phyloP scores from a whole-genome alignment of 2,113 vertebrate genomes.

The Connochaetes taurinus region DNA sequence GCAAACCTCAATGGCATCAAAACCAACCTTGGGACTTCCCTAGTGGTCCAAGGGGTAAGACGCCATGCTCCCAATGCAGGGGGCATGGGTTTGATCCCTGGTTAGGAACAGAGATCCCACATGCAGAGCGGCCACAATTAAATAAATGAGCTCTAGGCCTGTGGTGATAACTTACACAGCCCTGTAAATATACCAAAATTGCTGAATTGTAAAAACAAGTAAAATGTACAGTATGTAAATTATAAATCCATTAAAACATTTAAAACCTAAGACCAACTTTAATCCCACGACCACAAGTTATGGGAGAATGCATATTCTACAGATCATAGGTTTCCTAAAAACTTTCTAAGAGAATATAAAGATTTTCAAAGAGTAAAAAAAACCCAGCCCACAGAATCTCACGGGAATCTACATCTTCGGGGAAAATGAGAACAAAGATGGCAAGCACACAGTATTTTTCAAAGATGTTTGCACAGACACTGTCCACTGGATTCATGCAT shows the following conservation, averaged over 20 bases:
- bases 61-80: neutral
- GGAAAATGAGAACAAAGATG: neutral
- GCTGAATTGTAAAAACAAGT: neutral
- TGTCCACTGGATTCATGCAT: neutral
- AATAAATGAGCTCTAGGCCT: neutral
- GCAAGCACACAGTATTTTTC: neutral
- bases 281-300: neutral
- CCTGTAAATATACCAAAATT: neutral
- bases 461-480: neutral
- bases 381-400: neutral
- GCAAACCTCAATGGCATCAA: neutral
- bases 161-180: neutral
- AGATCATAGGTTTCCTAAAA: neutral
- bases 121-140: neutral
- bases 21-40: neutral
- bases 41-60: neutral
- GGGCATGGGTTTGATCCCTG: neutral
- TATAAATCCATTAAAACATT: neutral
- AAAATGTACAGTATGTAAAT: neutral
- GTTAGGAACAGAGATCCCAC: neutral
- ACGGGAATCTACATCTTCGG: neutral
- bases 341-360: neutral
- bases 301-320: neutral
- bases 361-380: constrained; percentile 16
- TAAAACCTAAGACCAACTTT: neutral